Percentiles rank a stretch among this genome's conserved stretches.
Conservation (phyloP, 1,140 invertebrate genomes). For the Monomorium pharaonis region DNA sequence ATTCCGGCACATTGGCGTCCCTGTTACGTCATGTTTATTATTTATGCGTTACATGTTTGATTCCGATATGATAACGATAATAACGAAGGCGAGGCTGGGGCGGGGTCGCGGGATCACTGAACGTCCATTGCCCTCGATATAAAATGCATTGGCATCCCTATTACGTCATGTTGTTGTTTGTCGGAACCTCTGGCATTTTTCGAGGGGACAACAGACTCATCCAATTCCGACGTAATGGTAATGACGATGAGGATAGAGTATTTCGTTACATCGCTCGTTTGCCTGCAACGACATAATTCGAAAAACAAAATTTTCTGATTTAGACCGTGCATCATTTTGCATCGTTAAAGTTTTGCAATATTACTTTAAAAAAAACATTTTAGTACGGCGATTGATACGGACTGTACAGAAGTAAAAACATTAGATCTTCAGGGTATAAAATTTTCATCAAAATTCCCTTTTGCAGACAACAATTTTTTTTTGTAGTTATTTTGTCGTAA, state of each 20-base stretch:
- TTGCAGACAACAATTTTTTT: no score
- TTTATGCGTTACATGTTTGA: constrained; percentile 18
- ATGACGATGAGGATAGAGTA: neutral
- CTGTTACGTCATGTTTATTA: constrained; percentile 41
- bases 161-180: constrained; percentile 15
- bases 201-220: neutral
- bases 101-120: neutral
- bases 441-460: no score
- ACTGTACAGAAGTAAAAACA: no score
- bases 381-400: no score
- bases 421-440: no score
- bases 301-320: no score
- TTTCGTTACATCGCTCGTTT: neutral
- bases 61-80: neutral
- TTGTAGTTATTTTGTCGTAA: no score
- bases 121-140: neutral
- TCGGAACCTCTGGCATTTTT: constrained; percentile 3
- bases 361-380: no score
- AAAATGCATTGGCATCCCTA: neutral
- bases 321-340: no score
- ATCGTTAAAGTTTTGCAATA: no score
- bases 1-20: constrained; percentile 1
- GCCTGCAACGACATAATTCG: no score
- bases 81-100: neutral
- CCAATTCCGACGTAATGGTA: neutral